Evolutionary conservation across 2,888 invertebrate species (phyloP).

Genomic region (Caenorhabditis doughertyi): DNA sequence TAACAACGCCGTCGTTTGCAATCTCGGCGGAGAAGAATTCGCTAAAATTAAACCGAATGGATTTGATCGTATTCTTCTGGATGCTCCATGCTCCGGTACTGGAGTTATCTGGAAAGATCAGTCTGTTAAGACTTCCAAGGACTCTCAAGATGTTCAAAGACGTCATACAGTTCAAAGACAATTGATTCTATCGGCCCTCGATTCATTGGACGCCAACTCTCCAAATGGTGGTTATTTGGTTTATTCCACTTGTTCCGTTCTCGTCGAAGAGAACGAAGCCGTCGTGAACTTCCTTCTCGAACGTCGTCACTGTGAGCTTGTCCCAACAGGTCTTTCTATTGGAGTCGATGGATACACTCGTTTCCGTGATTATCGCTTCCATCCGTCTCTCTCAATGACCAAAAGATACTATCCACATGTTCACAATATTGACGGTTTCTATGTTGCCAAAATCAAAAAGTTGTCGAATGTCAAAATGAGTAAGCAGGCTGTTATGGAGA

Average conservation of each 20-base stretch:
- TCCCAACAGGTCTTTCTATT: constrained; percentile 94
- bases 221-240: constrained; percentile 95
- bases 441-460: constrained; percentile 97
- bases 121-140: constrained; percentile 93
- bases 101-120: constrained; percentile 98
- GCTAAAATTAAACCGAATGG: constrained; percentile 85
- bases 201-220: constrained; percentile 94
- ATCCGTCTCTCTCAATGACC: constrained; percentile 92
- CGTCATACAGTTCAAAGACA: constrained; percentile 90
- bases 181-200: constrained; percentile 95
- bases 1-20: constrained; percentile 92
- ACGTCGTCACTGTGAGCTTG: constrained; percentile 92
- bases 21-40: constrained; percentile 92
- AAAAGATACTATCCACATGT: constrained; percentile 96
- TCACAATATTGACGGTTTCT: constrained; percentile 99
- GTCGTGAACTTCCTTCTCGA: constrained; percentile 96
- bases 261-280: constrained; percentile 98
- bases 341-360: constrained; percentile 94
- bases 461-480: constrained; percentile 87
- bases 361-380: constrained; percentile 87
- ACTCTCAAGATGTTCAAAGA: constrained; percentile 74
- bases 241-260: constrained; percentile 97
- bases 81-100: constrained; percentile 98
- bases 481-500: constrained; percentile 63
- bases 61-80: constrained; percentile 95